These are phyloP conservation scores for Siniperca knerii DNA, from an alignment of 2,113 vertebrate genomes.

Conservation along the genomic window DNA sequence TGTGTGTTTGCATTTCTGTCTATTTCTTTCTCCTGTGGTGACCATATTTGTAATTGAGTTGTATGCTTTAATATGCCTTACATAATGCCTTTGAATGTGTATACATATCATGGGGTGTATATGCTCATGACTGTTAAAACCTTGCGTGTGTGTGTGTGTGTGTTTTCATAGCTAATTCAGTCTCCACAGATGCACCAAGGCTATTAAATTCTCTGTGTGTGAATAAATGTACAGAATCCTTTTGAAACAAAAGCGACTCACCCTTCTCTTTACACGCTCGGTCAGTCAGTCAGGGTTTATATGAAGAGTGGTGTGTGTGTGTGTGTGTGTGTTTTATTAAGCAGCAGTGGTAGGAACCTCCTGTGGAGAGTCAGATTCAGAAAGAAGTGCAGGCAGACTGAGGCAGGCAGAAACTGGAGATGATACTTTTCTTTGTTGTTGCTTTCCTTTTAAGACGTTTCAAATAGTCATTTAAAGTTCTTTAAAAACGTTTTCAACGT, in stretches of 20 bases:
- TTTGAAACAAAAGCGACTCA: slow-evolving; percentile 6
- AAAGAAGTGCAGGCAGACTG: not conserved
- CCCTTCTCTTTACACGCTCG: not conserved
- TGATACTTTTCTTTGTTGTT: not conserved
- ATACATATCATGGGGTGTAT: not conserved
- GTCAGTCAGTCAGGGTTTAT: not conserved
- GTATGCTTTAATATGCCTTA: not conserved
- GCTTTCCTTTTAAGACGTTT: not conserved
- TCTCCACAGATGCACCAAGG: not conserved
- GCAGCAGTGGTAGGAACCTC: not conserved
- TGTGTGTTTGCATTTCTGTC: no score
- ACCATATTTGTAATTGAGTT: not conserved
- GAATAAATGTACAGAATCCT: not conserved
- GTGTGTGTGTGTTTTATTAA: not conserved
- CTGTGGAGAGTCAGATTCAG: slow-evolving; percentile 8
- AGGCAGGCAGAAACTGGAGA: not conserved
- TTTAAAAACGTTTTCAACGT: not conserved
- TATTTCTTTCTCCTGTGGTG: not conserved
- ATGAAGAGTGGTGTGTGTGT: slow-evolving; percentile 4
- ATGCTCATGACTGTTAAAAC: not conserved
- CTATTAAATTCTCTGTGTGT: not conserved
- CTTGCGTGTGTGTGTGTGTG: not conserved
- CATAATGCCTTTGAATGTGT: not conserved
- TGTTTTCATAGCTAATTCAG: not conserved
- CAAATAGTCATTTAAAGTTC: not conserved